Conservation (phyloP, 2,113 vertebrate genomes). For the Rallus limicola region DNA sequence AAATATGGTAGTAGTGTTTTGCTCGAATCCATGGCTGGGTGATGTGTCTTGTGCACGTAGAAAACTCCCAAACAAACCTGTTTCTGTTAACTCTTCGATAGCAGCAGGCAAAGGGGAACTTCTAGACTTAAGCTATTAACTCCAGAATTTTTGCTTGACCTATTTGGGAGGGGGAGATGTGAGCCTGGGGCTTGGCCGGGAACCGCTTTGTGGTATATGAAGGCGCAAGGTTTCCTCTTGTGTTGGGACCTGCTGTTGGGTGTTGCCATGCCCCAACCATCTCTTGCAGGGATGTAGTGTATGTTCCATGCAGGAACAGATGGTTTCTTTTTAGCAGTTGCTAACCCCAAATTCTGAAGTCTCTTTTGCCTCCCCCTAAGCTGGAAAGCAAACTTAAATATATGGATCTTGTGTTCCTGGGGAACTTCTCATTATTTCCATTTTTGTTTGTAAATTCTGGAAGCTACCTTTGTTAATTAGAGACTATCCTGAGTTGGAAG, state of each 20-base stretch:
- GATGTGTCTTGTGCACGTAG: neutral
- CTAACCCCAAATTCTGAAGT: neutral
- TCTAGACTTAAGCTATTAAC: neutral
- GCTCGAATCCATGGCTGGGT: neutral
- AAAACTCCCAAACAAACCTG: neutral
- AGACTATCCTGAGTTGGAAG: too few species aligned
- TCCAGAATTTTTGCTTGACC: neutral
- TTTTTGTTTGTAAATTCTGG: neutral
- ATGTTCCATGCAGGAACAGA: neutral
- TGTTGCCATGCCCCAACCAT: neutral
- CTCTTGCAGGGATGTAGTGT: too few species aligned
- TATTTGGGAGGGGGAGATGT: neutral
- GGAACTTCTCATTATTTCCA: neutral
- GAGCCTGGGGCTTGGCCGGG: fast-evolving
- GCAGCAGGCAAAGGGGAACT: neutral
- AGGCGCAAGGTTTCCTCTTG: neutral
- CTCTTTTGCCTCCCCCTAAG: neutral
- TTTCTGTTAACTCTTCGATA: conserved; percentile 29
- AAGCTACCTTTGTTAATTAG: neutral
- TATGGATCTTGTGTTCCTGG: neutral
- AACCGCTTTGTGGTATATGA: neutral
- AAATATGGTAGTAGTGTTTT: neutral
- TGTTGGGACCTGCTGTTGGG: neutral
- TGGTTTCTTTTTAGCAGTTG: neutral
- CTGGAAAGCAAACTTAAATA: neutral